Percentiles rank a stretch among this genome's conserved stretches.
Evolutionary conservation across 1,140 invertebrate genomes (phyloP).

Genomic region (Drosophila pandora): DNA sequence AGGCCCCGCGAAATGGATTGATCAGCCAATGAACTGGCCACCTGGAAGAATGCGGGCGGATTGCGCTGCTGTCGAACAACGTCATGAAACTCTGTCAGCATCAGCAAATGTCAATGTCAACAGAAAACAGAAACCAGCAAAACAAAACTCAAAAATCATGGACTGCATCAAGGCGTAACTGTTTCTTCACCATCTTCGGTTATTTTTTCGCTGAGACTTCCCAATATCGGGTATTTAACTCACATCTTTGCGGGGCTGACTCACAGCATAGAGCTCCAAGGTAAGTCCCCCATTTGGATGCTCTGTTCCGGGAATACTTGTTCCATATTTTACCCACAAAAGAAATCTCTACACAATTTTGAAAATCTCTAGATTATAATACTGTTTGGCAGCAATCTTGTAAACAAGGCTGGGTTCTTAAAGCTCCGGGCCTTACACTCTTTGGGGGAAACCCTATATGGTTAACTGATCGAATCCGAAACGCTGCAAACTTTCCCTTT

Average conservation of each 20-base stretch:
- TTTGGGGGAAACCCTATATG: no score
- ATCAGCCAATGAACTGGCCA: neutral
- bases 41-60: neutral
- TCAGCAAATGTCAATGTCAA: constrained; percentile 81
- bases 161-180: constrained; percentile 57
- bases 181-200: constrained; percentile 9
- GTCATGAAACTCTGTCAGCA: constrained; percentile 36
- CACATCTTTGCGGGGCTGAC: neutral
- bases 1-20: constrained; percentile 37
- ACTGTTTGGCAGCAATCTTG: no score
- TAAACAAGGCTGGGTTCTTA: no score
- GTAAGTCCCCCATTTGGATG: neutral
- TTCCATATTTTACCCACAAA: no score
- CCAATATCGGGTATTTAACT: neutral
- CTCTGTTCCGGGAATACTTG: neutral
- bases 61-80: constrained; percentile 13
- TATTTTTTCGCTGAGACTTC: constrained; percentile 9
- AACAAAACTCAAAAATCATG: constrained; percentile 25
- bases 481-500: neutral
- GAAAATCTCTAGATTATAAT: no score
- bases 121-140: constrained; percentile 48
- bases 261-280: neutral
- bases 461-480: neutral
- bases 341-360: no score
- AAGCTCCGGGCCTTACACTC: no score